These are phyloP conservation scores for Oscheius onirici DNA, from an alignment of 2,888 invertebrate genomes.

Conservation along the genomic window DNA sequence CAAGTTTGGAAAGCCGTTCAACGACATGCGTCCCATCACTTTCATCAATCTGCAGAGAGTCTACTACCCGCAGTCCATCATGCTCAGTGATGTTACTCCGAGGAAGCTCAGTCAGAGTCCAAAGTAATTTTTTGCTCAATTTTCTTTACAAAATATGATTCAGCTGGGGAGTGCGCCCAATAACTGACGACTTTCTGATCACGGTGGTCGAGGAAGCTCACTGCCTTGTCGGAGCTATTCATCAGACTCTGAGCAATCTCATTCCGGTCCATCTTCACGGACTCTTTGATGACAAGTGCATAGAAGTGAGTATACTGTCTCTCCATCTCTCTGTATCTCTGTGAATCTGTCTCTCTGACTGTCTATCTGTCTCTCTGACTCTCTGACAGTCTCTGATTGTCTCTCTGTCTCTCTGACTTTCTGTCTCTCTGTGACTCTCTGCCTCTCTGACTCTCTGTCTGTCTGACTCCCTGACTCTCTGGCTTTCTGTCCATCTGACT, in stretches of 20 bases:
- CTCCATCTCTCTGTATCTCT: no score
- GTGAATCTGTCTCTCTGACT: no score
- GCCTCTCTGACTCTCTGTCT: neutral
- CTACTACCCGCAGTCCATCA: constrained; percentile 78
- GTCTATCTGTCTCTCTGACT: no score
- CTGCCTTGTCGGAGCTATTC: constrained; percentile 63
- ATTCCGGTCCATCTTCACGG: constrained; percentile 62
- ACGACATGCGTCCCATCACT: constrained; percentile 92
- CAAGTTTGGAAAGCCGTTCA: constrained; percentile 87
- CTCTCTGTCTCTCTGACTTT: no score
- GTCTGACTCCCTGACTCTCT: no score
- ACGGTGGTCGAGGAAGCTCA: constrained; percentile 68
- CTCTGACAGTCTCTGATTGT: neutral
- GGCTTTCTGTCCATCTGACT: no score
- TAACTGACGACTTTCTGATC: constrained; percentile 65
- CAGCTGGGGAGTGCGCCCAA: constrained; percentile 69
- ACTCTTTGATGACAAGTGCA: constrained; percentile 66
- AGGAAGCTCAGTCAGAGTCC: constrained; percentile 76
- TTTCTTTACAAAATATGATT: constrained; percentile 12
- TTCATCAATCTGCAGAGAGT: constrained; percentile 81
- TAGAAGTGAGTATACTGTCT: constrained; percentile 44
- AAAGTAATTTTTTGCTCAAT: constrained; percentile 46
- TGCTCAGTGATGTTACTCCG: constrained; percentile 88
- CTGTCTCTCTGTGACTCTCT: no score
- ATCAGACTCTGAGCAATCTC: constrained; percentile 64